These are phyloP conservation scores for Percopsis omiscomaycus DNA, from an alignment of 2,797 vertebrate genomes.

Conservation along the genomic window DNA sequence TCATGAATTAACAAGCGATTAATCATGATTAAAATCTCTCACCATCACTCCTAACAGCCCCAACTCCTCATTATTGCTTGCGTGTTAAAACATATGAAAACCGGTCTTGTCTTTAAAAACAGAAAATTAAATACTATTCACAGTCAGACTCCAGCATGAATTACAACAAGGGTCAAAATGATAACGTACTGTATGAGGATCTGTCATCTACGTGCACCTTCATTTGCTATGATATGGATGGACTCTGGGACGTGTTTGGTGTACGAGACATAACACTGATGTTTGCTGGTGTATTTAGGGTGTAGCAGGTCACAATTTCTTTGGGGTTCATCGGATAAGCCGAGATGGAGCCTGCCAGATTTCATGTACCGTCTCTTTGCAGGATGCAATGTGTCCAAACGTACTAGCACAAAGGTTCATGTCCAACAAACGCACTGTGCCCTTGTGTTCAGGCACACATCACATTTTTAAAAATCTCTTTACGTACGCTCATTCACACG, in stretches of 20 bases:
- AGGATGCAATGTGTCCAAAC: slow-evolving; percentile 41
- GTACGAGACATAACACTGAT: slow-evolving; percentile 53
- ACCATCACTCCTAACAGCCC: slow-evolving; percentile 47
- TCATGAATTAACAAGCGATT: not conserved
- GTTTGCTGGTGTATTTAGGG: slow-evolving; percentile 82
- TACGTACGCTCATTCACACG: slow-evolving; percentile 22
- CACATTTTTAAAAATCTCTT: slow-evolving; percentile 25
- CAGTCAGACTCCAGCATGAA: slow-evolving; percentile 47
- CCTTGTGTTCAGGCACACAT: slow-evolving; percentile 22
- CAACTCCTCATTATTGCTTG: slow-evolving; percentile 76
- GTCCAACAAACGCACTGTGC: not conserved
- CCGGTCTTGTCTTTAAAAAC: slow-evolving; percentile 38
- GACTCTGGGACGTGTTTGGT: slow-evolving; percentile 28
- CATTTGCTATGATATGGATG: slow-evolving; percentile 29
- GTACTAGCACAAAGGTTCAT: slow-evolving; percentile 18
- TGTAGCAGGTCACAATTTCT: slow-evolving; percentile 71
- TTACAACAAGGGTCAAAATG: slow-evolving; percentile 38
- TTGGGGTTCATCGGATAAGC: slow-evolving; percentile 74
- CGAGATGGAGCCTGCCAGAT: slow-evolving; percentile 53
- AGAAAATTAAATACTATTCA: slow-evolving; percentile 45
- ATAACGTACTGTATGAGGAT: slow-evolving; percentile 12
- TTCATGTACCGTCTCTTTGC: slow-evolving; percentile 26
- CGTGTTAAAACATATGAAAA: slow-evolving; percentile 53
- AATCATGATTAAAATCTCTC: slow-evolving; percentile 14
- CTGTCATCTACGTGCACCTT: slow-evolving; percentile 16